Conservation (phyloP, 30 jellyfish, hydroid and myxozoan genomes). For the Aurelia sp. region DNA sequence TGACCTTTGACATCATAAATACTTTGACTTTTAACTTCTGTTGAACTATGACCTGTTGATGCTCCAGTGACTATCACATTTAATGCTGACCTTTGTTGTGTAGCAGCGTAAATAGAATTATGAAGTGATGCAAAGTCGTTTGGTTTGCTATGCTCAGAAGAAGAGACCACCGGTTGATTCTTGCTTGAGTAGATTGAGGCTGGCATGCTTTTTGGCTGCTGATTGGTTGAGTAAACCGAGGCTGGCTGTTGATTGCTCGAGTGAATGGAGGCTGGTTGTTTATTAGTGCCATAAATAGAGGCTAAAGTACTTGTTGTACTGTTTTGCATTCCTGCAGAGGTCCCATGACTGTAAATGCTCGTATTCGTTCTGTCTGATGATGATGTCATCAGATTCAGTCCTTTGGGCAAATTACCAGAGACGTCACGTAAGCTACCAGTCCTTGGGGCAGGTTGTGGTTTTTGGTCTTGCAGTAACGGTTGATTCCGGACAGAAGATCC, state of each 20-base stretch:
- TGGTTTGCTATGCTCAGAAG: constrained; percentile 16
- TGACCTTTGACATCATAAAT: constrained; percentile 21
- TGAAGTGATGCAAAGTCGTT: constrained; percentile 66
- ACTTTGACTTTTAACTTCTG: constrained; percentile 32
- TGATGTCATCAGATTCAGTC: constrained; percentile 16
- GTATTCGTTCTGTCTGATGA: constrained; percentile 23
- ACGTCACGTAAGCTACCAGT: constrained; percentile 50
- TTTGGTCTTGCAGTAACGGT: not conserved
- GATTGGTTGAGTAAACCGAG: too few relatives aligned
- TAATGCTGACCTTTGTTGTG: constrained; percentile 53
- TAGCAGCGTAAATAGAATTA: constrained; percentile 61
- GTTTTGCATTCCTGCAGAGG: not conserved
- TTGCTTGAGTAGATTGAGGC: constrained; percentile 41
- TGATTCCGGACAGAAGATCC: not conserved
- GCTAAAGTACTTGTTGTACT: too few relatives aligned
- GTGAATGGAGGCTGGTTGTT: too few relatives aligned
- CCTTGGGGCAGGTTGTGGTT: constrained; percentile 55
- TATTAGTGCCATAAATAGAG: too few relatives aligned
- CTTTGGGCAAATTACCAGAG: constrained; percentile 37
- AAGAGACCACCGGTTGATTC: not conserved
- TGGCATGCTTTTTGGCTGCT: constrained; percentile 1
- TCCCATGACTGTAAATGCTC: constrained; percentile 8
- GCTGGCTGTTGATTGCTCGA: too few relatives aligned
- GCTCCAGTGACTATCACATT: constrained; percentile 12
- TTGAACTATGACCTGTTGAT: constrained; percentile 24